A percentile compares a stretch with the other conserved stretches of the same genome.
Evolutionary conservation across 1,140 invertebrate species (phyloP).

Genomic region (Popillia japonica): DNA sequence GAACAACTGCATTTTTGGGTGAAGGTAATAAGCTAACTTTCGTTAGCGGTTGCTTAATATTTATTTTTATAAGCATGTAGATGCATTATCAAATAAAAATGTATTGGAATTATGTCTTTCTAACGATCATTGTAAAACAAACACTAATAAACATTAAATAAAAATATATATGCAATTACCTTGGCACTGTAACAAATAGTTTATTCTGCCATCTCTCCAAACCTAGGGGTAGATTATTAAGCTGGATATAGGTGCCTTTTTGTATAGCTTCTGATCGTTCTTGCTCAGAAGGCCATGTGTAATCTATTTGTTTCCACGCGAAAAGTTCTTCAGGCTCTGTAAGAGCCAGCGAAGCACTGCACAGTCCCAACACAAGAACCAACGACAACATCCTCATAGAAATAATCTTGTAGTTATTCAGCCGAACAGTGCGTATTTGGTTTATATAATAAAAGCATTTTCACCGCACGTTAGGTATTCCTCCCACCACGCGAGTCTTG

Average conservation of each 20-base stretch:
- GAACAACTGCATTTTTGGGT: no score
- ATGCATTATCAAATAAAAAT: no score
- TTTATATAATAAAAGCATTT: constrained; percentile 30
- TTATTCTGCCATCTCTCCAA: constrained; percentile 78
- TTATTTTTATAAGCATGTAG: no score
- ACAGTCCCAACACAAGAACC: constrained; percentile 5
- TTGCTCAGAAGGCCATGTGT: constrained; percentile 71
- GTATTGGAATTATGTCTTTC: no score
- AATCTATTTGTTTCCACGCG: constrained; percentile 74
- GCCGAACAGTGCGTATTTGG: constrained; percentile 4
- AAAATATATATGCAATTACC: constrained; percentile 53
- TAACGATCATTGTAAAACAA: no score
- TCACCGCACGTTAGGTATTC: background rate
- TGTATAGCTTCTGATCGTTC: constrained; percentile 68
- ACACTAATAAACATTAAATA: background rate
- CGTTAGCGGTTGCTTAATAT: no score
- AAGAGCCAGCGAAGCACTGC: background rate
- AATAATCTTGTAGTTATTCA: background rate
- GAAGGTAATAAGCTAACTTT: no score
- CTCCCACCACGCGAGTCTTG: background rate
- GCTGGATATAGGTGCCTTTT: constrained; percentile 69
- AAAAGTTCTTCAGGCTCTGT: constrained; percentile 66
- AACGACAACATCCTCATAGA: constrained; percentile 1
- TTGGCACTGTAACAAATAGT: constrained; percentile 78
- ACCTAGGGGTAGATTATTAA: constrained; percentile 78